Percentiles rank a stretch among this genome's conserved stretches.
Conservation (phyloP, 2,888 invertebrate genomes). For the Ernsta delagoae region DNA sequence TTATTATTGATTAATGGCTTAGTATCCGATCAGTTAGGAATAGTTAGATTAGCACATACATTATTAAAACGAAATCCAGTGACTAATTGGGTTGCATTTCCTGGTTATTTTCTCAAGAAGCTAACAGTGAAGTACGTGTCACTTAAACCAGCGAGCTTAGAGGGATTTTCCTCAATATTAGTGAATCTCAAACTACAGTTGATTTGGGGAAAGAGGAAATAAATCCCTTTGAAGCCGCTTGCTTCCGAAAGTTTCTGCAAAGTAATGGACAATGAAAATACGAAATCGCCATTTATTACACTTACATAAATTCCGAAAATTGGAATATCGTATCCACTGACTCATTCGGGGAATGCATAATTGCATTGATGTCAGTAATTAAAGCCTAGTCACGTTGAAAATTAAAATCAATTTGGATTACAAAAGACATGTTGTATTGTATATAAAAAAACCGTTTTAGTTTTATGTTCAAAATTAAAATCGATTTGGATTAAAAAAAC, state of each 20-base stretch:
- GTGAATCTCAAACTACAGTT: neutral
- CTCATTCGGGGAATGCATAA: neutral
- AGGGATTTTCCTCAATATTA: neutral
- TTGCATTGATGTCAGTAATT: neutral
- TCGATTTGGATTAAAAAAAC: neutral
- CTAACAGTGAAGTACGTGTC: neutral
- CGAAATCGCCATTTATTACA: neutral
- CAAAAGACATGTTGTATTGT: neutral
- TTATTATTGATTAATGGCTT: too few relatives aligned
- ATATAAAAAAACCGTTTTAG: neutral
- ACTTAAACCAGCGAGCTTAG: neutral
- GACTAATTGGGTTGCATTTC: conserved; percentile 1
- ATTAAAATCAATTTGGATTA: neutral
- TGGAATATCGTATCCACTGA: neutral
- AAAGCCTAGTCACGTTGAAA: neutral
- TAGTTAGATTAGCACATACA: too few relatives aligned
- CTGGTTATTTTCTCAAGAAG: neutral
- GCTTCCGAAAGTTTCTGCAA: neutral
- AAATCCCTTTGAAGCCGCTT: neutral
- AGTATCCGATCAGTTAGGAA: too few relatives aligned
- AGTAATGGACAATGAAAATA: neutral
- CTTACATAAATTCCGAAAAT: neutral
- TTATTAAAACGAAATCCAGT: neutral
- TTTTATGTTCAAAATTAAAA: neutral
- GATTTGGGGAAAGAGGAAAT: neutral